Evolutionary conservation across 2,113 vertebrate species (phyloP), one percentile per base, ranked within the genome.

Genomic region (Physeter macrocephalus): DNA sequence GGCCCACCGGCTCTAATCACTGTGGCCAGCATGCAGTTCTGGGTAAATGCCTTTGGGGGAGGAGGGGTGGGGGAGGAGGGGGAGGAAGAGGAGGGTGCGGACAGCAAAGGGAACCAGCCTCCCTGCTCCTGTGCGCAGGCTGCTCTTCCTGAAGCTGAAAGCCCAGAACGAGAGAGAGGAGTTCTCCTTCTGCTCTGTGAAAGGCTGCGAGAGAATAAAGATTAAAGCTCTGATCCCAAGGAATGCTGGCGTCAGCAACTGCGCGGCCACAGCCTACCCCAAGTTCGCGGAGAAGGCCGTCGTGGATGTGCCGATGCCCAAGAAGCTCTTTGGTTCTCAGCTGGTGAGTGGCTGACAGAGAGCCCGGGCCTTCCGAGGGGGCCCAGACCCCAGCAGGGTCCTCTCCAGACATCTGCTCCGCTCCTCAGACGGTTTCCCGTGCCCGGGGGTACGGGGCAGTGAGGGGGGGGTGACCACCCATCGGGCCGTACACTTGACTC

Each of bases 281-380:
- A 98, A 94, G 96, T 99, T 99, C 57, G 87, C 98, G 0, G 99
- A 99, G 98, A 98, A 98, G 66, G 99, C 99, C 0, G 69, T 99
- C 0, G 99, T 99, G 39, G 99, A 99, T 2, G 99, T 99, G 39
- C 99, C 99, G 0, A 99, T 99, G 99, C 99, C 99, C 61, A 98
- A 94, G 96, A 99, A 99, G 97, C 98, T 99, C 62, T 97, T 98
- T 0, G 97, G 95, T 3, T 39, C 97, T 27, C 98, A 98, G 71
- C 98, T 99, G 99, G 99, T 99, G 98, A 99, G 98, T 93, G 54
- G n/a, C 52, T 6, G 62, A 11, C 52, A 10, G 62, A n/a, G 43
- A 54, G 43, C 36, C 0, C 3, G 29, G 23, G 52, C 52, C 52
- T 13, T 52, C 52, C 52, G 15, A 52, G 52, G 52, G 2, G 31